Base-by-base conservation (phyloP, 2,888 invertebrate species). In the Pteria penguin region DNA sequence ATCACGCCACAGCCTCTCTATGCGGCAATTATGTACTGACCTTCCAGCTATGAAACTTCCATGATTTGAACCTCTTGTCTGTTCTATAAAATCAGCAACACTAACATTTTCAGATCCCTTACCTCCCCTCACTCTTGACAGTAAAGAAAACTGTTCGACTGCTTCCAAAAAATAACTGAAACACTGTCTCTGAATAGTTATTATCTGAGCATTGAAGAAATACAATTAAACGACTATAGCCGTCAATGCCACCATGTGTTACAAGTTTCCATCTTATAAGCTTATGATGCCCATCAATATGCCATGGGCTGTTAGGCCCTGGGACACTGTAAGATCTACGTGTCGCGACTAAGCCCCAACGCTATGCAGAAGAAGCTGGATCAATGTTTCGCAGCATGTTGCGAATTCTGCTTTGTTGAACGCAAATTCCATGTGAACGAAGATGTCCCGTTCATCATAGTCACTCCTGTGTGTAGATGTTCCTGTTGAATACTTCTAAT, bases 231-330 rank as follows among this genome's bases (percentile, higher is more conserved):
- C n/a, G n/a, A n/a, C 68, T 68, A 33, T 36, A 78, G 8, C 78
- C 78, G 66, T 78, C 78, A 32, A 77, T 75, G n/a, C 58, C 76
- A 11, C 79, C 77, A 69, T 77, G 77, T n/a, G 61, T 63, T 11
- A 80, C 80, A 5, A 80, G 61, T 22, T 60, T 61, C 80, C 80
- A 80, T 29, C 73, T 29, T 18, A 76, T 79, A 11, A 79, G 52
- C 52, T 57, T 66, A 60, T 79, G 78, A 52, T 76, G 32, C 8
- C 75, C 75, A 65, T 79, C 78, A 68, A 79, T 72, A 57, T 79
- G 78, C 76, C 76, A 76, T 29, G 74, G 58, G 31, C 24, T 24
- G 65, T 77, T 77, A 65, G 70, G 69, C 31, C 66, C 55, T n/a
- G 63, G 69, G 11, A 77, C 74, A 58, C 29, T 52, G 57, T 78